phyloP scores from a whole-genome alignment of 2,113 vertebrate genomes.

The Bubalus kerabau region DNA sequence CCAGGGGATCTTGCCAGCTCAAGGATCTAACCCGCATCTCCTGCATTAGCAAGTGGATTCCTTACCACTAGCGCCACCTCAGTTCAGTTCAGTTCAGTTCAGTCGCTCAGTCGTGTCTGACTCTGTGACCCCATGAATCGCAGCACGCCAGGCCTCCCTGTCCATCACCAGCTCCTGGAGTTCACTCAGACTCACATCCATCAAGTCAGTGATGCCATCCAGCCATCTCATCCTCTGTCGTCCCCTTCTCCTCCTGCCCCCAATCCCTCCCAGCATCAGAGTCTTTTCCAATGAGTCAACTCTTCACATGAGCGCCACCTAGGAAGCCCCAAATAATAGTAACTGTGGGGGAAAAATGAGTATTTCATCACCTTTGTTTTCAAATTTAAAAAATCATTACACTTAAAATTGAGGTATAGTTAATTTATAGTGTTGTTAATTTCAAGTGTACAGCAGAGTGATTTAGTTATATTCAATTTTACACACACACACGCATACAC shows the following conservation, averaged over 20 bases:
- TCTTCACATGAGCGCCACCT: neutral
- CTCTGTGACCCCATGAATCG: too few species aligned
- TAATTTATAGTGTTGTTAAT: neutral
- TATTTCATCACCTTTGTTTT: neutral
- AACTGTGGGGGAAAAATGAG: neutral
- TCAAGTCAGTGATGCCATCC: too few species aligned
- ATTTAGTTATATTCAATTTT: neutral
- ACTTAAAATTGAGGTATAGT: neutral
- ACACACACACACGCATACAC: neutral
- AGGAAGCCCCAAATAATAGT: neutral
- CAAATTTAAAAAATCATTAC: neutral
- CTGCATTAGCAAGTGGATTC: neutral
- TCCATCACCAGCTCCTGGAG: too few species aligned
- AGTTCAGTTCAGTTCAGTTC: too few species aligned
- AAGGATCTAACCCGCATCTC: neutral
- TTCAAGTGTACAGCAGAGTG: neutral
- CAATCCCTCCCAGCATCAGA: too few species aligned
- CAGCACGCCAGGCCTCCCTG: too few species aligned
- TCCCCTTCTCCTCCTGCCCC: too few species aligned
- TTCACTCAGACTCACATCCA: too few species aligned
- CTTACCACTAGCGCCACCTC: neutral
- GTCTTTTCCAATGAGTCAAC: too few species aligned
- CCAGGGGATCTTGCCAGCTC: neutral
- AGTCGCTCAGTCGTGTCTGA: rapidly evolving
- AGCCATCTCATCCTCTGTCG: too few species aligned